Conservation (phyloP, 2,113 vertebrate species). For the Tupaia chinensis region DNA sequence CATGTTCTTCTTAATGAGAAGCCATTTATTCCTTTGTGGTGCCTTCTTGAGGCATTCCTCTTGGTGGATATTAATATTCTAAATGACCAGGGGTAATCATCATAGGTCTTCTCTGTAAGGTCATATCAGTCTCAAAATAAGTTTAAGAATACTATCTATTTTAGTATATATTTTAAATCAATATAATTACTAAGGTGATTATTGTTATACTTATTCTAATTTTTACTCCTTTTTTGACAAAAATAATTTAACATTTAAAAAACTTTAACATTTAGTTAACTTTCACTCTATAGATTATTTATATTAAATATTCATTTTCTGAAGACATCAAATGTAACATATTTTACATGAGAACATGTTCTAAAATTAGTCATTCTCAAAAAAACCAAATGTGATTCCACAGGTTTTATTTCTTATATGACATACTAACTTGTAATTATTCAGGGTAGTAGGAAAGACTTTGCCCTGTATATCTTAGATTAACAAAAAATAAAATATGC, state of each 20-base stretch:
- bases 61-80: neutral
- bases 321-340: neutral
- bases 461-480: neutral
- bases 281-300: constrained; percentile 15
- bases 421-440: neutral
- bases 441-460: neutral
- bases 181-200: neutral
- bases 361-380: neutral
- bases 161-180: neutral
- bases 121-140: neutral
- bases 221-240: neutral
- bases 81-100: neutral
- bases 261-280: neutral
- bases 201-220: neutral
- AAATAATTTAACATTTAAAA: constrained; percentile 22
- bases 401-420: neutral
- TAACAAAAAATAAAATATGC: neutral
- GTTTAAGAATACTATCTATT: neutral
- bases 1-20: neutral
- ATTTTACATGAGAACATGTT: neutral
- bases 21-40: neutral
- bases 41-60: neutral
- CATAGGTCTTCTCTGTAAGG: neutral
- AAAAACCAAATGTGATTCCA: neutral
- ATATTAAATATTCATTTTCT: constrained; percentile 11